Conservation (phyloP, 2,888 invertebrate species). For the Chorisops tibialis region DNA sequence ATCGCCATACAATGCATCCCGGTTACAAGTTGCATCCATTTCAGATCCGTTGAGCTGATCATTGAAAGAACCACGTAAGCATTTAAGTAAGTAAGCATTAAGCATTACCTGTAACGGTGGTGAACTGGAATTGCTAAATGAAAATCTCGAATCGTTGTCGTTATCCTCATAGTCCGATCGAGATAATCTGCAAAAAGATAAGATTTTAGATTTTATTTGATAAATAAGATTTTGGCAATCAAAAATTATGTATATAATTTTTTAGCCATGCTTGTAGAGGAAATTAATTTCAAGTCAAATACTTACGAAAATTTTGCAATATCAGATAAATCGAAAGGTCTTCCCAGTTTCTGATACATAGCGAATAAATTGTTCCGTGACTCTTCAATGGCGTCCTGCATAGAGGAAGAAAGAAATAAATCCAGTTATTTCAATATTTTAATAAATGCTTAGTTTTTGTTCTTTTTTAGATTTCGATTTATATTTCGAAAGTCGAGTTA, state of each 20-base stretch:
- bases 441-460: no score
- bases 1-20: slow-evolving; percentile 3
- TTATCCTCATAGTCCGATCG: slow-evolving; percentile 50
- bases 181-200: slow-evolving; percentile 24
- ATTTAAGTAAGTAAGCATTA: slow-evolving; percentile 28
- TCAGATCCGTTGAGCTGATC: slow-evolving; percentile 28
- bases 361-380: slow-evolving; percentile 50
- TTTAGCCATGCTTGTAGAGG: not conserved
- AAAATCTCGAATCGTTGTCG: slow-evolving; percentile 66
- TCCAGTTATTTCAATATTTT: not conserved
- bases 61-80: slow-evolving; percentile 25
- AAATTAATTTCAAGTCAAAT: not conserved
- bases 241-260: no score
- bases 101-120: slow-evolving; percentile 61
- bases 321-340: slow-evolving; percentile 49
- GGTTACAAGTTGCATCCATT: slow-evolving; percentile 10
- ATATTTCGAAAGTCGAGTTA: no score
- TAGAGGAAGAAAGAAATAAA: not conserved
- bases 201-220: not conserved
- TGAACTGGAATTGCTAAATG: slow-evolving; percentile 74
- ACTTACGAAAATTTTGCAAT: slow-evolving; percentile 51
- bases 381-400: slow-evolving; percentile 48
- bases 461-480: no score
- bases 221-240: not conserved
- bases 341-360: slow-evolving; percentile 52